These are phyloP conservation scores for Apoderus coryli DNA, from an alignment of 2,888 invertebrate species.

Conservation along the genomic window DNA sequence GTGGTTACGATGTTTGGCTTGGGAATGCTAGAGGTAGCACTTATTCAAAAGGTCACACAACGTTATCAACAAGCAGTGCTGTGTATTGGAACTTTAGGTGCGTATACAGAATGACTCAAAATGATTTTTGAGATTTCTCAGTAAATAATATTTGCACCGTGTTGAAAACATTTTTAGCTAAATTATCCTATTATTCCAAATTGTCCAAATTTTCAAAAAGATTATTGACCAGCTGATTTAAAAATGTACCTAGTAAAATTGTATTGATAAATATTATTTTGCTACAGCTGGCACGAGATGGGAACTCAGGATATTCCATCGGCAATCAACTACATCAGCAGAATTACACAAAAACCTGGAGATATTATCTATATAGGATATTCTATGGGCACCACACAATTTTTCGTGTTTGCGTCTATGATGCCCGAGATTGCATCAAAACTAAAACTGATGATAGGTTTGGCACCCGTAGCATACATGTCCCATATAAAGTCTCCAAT, in stretches of 20 bases:
- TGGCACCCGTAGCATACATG: constrained; percentile 57
- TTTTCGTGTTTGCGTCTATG: constrained; percentile 53
- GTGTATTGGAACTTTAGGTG: constrained; percentile 53
- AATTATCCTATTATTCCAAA: no score
- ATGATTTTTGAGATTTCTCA: no score
- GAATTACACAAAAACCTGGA: constrained; percentile 31
- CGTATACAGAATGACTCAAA: no score
- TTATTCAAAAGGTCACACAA: constrained; percentile 51
- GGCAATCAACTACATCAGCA: constrained; percentile 53
- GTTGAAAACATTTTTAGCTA: no score
- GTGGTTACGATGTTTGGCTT: constrained; percentile 66
- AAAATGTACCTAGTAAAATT: no score
- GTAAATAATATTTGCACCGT: no score
- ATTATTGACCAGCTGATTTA: no score
- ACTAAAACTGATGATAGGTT: constrained; percentile 47
- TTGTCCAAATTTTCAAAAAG: no score
- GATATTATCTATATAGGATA: constrained; percentile 68
- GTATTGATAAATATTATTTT: no score
- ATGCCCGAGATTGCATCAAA: constrained; percentile 48
- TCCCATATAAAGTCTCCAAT: constrained; percentile 50
- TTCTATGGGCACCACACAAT: constrained; percentile 75
- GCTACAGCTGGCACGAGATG: constrained; percentile 73
- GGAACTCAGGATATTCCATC: constrained; percentile 75
- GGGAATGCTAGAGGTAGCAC: constrained; percentile 73
- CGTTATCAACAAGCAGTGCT: constrained; percentile 36